Conservation (phyloP, 2,797 vertebrate species). For the Anas flavirostris region DNA sequence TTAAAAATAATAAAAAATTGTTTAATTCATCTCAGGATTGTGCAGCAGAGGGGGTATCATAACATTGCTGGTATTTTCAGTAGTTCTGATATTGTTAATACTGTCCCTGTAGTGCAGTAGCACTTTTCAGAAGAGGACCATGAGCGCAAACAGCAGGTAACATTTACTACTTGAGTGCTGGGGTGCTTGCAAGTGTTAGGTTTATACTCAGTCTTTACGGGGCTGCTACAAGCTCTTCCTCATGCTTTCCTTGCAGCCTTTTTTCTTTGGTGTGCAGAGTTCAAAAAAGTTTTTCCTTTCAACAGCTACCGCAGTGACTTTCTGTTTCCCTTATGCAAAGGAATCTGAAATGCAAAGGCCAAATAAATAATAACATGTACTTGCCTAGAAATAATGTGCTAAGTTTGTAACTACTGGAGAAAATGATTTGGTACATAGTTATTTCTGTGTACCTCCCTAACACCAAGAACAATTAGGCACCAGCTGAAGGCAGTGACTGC, state of each 20-base stretch:
- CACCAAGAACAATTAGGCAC: conserved; percentile 30
- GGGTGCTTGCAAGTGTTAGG: not conserved
- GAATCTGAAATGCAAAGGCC: not conserved
- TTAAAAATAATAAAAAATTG: not conserved
- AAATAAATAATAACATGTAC: not conserved
- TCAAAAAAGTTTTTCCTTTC: not conserved
- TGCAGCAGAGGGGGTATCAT: not conserved
- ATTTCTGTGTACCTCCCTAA: conserved; percentile 5
- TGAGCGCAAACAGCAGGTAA: not conserved
- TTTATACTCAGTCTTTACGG: not conserved
- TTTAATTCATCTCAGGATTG: not conserved
- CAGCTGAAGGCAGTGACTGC: conserved; percentile 54
- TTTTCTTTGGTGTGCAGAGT: not conserved
- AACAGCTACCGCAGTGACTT: not conserved
- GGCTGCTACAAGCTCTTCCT: not conserved
- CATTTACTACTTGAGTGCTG: not conserved
- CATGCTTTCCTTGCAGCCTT: not conserved
- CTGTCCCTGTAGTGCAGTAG: not conserved
- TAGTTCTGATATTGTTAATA: not conserved
- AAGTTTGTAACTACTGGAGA: conserved; percentile 46
- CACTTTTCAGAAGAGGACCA: not conserved
- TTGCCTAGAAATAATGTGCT: conserved; percentile 8
- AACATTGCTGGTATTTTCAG: not conserved
- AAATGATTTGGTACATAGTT: conserved; percentile 9
- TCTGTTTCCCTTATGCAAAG: not conserved